A percentile compares a stretch with the other conserved stretches of the same genome.
Evolutionary conservation across 2,797 vertebrate genomes (phyloP).

Genomic region (Enteromius unitaeniatus): DNA sequence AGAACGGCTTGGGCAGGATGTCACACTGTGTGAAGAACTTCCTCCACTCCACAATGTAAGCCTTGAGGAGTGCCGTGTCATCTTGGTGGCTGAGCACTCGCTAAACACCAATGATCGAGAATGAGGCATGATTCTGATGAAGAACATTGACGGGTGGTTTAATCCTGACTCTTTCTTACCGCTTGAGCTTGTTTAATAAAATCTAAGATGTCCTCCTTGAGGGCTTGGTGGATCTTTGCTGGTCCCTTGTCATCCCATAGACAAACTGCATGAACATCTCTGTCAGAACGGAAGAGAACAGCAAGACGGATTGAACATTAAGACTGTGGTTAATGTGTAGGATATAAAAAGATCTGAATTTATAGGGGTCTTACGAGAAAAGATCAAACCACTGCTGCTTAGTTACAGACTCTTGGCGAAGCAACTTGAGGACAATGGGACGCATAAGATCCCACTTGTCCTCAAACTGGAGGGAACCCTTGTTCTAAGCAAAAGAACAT

Average conservation of each 20-base stretch:
- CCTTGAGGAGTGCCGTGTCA: constrained; percentile 94
- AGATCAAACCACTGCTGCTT: constrained; percentile 99
- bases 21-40: constrained; percentile 98
- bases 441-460: constrained; percentile 99
- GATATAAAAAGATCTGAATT: neutral
- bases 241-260: constrained; percentile 99
- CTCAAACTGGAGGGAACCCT: constrained; percentile 99
- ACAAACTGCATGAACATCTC: constrained; percentile 97
- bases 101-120: constrained; percentile 68
- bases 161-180: constrained; percentile 65
- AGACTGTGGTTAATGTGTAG: neutral
- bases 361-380: constrained; percentile 87
- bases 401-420: constrained; percentile 96
- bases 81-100: constrained; percentile 96
- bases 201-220: constrained; percentile 99
- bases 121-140: neutral
- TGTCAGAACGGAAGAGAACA: constrained; percentile 61
- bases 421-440: constrained; percentile 95
- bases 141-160: neutral
- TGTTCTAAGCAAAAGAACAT: constrained; percentile 82
- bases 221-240: constrained; percentile 97
- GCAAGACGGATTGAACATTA: neutral
- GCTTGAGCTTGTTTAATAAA: constrained; percentile 99
- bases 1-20: constrained; percentile 96
- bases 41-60: constrained; percentile 96